Base-by-base conservation (phyloP, 2,797 vertebrate genomes). In the Leptatherina wallacei region DNA sequence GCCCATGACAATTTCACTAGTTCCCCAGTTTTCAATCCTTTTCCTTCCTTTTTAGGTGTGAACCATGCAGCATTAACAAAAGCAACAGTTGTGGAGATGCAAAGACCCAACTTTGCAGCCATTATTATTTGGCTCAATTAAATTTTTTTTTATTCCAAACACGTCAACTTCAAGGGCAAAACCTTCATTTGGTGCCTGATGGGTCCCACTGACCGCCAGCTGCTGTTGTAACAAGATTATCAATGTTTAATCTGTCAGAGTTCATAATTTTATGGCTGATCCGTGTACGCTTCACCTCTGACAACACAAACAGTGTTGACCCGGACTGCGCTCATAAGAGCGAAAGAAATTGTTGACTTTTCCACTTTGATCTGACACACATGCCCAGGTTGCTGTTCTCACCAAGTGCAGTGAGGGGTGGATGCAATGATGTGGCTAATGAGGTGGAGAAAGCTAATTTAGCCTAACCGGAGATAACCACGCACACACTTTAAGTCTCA, bases 401-500 rank as follows among this genome's bases (percentile, higher is more conserved):
- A 9, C 29, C 24, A 13, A 78, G 84, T 72, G 73, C 64, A 72
- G 73, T 71, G 84, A 71, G 63, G 73, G 70, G 75, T 78, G 76
- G 83, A 49, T 65, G 76, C 10, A 35, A 87, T 93, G 89, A 93
- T 90, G 86, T 33, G 78, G 68, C 68, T 94, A 94, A 95, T 95
- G 94, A 91, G 89, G 81, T 87, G 89, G 88, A 91, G 91, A 88
- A 89, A 89, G 70, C 78, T 90, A 78, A 92, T 93, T 87, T 91
- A 60, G 84, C 42, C 78, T 84, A 79, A 84, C 75, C 80, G 64
- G 80, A 93, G 89, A 93, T 88, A 91, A 86, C 81, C 69, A 49
- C 70, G 69, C 65, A 59, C 63, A 73, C 82, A 72, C 70, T 63
- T 69, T 33, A 61, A 57, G 13, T 51, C 77, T 42, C 60, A 69